Percentiles rank a stretch among this genome's conserved stretches.
phyloP scores from a whole-genome alignment of 2,113 vertebrate genomes.

The Prunella himalayana region DNA sequence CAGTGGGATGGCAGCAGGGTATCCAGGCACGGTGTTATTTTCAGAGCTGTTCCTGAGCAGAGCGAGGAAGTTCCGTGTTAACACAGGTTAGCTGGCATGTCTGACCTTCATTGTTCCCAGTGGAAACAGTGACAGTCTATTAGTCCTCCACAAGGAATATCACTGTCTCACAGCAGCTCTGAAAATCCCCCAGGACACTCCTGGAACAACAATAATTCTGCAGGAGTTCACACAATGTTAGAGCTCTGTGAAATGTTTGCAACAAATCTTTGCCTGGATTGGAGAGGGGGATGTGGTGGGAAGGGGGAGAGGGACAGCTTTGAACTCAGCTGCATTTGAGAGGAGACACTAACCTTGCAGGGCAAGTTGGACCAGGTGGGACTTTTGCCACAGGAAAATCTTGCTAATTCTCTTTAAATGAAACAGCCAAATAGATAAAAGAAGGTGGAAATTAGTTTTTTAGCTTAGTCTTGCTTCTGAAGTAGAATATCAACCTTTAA shows the following conservation, averaged over 20 bases:
- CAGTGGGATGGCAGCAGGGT: background rate
- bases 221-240: constrained; percentile 12
- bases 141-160: constrained; percentile 52
- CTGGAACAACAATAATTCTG: constrained; percentile 59
- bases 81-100: constrained; percentile 35
- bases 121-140: constrained; percentile 58
- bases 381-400: background rate
- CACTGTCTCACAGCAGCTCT: constrained; percentile 49
- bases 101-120: constrained; percentile 62
- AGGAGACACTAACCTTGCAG: background rate
- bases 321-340: background rate
- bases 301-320: background rate
- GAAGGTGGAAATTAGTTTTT: background rate
- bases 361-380: background rate
- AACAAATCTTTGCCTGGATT: constrained; percentile 20
- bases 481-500: background rate
- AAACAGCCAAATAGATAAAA: background rate
- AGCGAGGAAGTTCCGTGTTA: constrained; percentile 23
- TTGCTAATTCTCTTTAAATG: background rate
- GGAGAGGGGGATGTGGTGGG: background rate
- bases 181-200: constrained; percentile 47
- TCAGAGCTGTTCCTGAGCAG: background rate
- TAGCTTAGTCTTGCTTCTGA: background rate
- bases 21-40: background rate
- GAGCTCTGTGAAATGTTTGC: constrained; percentile 33